phyloP scores from a whole-genome alignment of 2,797 vertebrate genomes.

The Lithobates pipiens region DNA sequence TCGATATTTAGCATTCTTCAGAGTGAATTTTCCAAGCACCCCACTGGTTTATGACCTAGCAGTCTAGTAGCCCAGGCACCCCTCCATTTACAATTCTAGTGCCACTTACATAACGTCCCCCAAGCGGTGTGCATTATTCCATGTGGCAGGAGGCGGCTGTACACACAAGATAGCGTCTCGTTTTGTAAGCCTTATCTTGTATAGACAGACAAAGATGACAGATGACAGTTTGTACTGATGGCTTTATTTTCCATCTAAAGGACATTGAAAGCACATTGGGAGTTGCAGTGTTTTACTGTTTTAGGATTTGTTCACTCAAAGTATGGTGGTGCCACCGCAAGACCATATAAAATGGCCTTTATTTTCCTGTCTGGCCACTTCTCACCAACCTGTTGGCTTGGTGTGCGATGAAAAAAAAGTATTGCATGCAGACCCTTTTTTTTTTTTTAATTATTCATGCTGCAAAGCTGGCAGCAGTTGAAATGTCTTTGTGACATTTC shows the following conservation, averaged over 20 bases:
- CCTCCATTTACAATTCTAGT: neutral
- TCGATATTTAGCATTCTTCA: slow-evolving; percentile 37
- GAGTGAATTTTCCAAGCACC: neutral
- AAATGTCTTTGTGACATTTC: too few relatives aligned
- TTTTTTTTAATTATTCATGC: too few relatives aligned
- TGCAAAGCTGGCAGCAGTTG: too few relatives aligned
- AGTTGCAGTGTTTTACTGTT: too few relatives aligned
- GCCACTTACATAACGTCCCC: neutral
- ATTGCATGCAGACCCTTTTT: too few relatives aligned
- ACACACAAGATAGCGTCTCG: neutral
- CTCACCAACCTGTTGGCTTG: too few relatives aligned
- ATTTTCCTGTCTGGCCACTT: too few relatives aligned
- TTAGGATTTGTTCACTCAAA: too few relatives aligned
- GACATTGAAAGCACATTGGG: neutral
- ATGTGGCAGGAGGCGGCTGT: slow-evolving; percentile 24
- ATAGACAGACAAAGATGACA: slow-evolving; percentile 4
- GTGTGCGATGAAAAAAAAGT: too few relatives aligned
- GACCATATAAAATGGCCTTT: too few relatives aligned
- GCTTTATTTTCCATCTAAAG: neutral
- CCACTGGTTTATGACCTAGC: neutral
- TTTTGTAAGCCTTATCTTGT: slow-evolving; percentile 18
- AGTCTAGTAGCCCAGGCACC: neutral
- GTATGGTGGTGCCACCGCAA: too few relatives aligned
- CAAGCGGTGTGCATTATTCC: neutral
- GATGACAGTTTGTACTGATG: neutral